Base-by-base conservation (phyloP, 2,797 vertebrate genomes). In the Cynodonichthys magdalenae region DNA sequence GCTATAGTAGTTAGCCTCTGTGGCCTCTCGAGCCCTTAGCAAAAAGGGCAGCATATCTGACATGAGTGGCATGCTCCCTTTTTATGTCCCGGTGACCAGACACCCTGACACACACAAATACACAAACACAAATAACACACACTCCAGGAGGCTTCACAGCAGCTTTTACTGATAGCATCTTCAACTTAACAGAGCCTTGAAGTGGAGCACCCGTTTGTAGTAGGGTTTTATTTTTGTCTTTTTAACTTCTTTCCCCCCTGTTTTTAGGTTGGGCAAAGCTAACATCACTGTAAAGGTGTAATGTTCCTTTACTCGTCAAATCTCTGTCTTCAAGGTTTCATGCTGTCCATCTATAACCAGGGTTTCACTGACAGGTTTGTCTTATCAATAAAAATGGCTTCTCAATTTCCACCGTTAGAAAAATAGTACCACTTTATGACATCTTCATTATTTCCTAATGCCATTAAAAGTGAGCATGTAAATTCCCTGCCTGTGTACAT, bases 21-120 rank as follows among this genome's bases (percentile, higher is more conserved):
- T 93, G 90, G 81, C 91, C 92, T 92, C 75, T 75, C 85, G 80
- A 90, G 89, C 88, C 69, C 72, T 93, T 89, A 91, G 77, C 83
- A 82, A 83, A 93, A 93, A 94, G 93, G 92, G 87, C 93, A 94
- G 68, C 81, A 88, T 91, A 90, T 92, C 90, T 84, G 85, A 90
- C 85, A 89, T 79, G 86, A 82, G 71, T 84, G 82, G 18, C 68
- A 39, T 73, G 75, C 77, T 79, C 65, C 67, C 63, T 67, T 85
- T 90, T 90, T 76, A 90, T 90, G 80, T 85, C 63, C 69, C 65
- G 27, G 73, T 74, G 68, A 79, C 80, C 71, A 71, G 74, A 71
- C 72, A 65, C 41, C 68, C 56, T 29, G 57, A 68, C 56, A 45
- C 63, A 51, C 54, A 44, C 42, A 71, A 12, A 56, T 63, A 34